Percentiles rank a stretch among this genome's conserved stretches.
Evolutionary conservation across 30 jellyfish, hydroid and myxozoan genomes (phyloP).

Genomic region (Rhopilema esculentum): DNA sequence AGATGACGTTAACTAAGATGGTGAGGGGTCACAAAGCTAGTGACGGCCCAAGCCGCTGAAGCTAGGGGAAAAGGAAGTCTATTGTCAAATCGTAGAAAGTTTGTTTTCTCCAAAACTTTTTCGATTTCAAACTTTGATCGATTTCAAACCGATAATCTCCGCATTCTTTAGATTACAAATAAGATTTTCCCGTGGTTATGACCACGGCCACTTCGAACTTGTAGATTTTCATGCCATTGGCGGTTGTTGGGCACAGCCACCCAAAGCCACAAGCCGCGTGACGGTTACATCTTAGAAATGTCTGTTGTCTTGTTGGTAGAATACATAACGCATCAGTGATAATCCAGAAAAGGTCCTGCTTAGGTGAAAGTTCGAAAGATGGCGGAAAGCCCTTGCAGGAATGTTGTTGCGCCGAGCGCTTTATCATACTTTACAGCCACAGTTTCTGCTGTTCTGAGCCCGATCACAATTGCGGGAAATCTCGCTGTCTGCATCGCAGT

Average conservation of each 20-base stretch:
- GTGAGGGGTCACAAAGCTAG: too few species aligned
- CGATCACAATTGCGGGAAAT: conserved; percentile 70
- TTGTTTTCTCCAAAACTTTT: too few species aligned
- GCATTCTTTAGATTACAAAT: too few species aligned
- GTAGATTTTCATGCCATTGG: neutral
- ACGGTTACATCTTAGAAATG: neutral
- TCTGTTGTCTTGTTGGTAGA: neutral
- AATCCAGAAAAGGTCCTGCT: neutral
- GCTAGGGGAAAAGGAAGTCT: too few species aligned
- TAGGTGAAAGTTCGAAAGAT: neutral
- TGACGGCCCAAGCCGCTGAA: too few species aligned
- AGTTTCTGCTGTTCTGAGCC: conserved; percentile 46
- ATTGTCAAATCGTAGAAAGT: too few species aligned
- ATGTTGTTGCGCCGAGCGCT: conserved; percentile 74
- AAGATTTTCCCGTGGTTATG: too few species aligned
- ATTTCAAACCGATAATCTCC: too few species aligned
- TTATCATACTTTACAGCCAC: conserved; percentile 79
- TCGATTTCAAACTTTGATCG: too few species aligned
- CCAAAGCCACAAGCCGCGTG: neutral
- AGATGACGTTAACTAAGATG: too few species aligned
- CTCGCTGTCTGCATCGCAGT: conserved; percentile 76
- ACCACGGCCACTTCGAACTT: too few species aligned
- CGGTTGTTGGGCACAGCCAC: neutral
- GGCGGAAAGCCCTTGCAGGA: conserved; percentile 60
- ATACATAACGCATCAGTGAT: neutral